Evolutionary conservation across 2,888 invertebrate genomes (phyloP), one percentile per base, ranked within the genome.

Genomic region (Digitonthophagus gazella): DNA sequence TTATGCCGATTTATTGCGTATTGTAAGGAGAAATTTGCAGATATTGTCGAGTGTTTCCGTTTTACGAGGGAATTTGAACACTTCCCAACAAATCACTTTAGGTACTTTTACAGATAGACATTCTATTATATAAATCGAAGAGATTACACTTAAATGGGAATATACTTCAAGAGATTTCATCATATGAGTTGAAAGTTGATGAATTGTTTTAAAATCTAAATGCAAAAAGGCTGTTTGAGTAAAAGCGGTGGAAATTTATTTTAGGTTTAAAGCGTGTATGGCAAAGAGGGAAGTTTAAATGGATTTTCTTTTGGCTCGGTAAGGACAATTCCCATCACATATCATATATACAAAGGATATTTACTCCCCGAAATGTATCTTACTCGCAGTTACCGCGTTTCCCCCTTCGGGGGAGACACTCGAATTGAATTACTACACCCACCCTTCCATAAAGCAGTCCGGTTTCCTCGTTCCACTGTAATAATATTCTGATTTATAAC

Each of bases 301-400:
- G 61, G 61, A 61, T 61, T 61, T 61, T 61, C 18, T 61, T 61
- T 61, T 14, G 18, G 61, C 18, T 18, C 18, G n/a, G 18, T 2
- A 61, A 20, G 61, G 16, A 61, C 61, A 16, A 61, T 61, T 61
- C 61, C 61, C 18, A 61, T 18, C 61, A 19, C 61, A 61, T 61
- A 61, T 61, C 61, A 61, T 61, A 61, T 61, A 61, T 61, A 61
- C 61, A 61, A 61, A 61, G 20, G 61, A 61, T 20, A 61, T 61
- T 61, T 61, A 61, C 61, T 61, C 18, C 20, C 20, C 18, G 61
- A 61, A 61, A 61, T 61, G 20, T 61, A 61, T 61, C 61, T 61
- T 20, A 19, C 61, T 61, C 61, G 8, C 28, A 44, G 28, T 44
- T 44, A 44, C 8, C 6, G 28, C 28, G 28, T 11, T 44, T 44